Evolutionary conservation across 2,888 invertebrate species (phyloP).

Genomic region (Euplexia lucipara): DNA sequence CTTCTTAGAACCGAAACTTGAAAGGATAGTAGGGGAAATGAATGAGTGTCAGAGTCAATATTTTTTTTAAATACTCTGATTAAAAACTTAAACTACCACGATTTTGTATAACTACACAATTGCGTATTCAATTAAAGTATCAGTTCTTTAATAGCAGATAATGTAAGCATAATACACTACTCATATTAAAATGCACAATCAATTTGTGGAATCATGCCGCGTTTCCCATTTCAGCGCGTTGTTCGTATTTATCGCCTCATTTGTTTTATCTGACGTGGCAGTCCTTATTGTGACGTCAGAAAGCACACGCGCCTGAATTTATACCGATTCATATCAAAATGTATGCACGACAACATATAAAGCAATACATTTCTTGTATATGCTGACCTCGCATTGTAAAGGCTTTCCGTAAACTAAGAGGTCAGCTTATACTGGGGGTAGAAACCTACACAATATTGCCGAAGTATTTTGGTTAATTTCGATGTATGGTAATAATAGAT

Average conservation of each 20-base stretch:
- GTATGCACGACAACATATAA: conserved; percentile 1
- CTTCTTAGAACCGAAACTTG: too few species aligned
- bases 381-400: background rate
- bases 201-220: conserved; percentile 67
- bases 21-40: too few species aligned
- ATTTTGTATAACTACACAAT: too few species aligned
- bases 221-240: conserved; percentile 61
- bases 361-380: background rate
- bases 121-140: too few species aligned
- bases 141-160: too few species aligned
- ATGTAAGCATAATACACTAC: conserved; percentile 36
- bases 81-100: too few species aligned
- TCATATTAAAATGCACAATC: conserved; percentile 64
- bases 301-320: conserved; percentile 58
- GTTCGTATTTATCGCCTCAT: conserved; percentile 69
- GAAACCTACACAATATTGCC: conserved; percentile 23
- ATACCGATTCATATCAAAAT: conserved; percentile 57
- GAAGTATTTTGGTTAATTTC: conserved; percentile 17
- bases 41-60: too few species aligned
- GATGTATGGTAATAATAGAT: conserved; percentile 23
- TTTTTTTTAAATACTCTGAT: too few species aligned
- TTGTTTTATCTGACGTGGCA: conserved; percentile 65
- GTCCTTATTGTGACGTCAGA: conserved; percentile 65
- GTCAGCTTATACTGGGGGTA: conserved; percentile 2
- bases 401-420: background rate